Conservation (phyloP, 2,113 vertebrate genomes). For the Pterocles orientalis region DNA sequence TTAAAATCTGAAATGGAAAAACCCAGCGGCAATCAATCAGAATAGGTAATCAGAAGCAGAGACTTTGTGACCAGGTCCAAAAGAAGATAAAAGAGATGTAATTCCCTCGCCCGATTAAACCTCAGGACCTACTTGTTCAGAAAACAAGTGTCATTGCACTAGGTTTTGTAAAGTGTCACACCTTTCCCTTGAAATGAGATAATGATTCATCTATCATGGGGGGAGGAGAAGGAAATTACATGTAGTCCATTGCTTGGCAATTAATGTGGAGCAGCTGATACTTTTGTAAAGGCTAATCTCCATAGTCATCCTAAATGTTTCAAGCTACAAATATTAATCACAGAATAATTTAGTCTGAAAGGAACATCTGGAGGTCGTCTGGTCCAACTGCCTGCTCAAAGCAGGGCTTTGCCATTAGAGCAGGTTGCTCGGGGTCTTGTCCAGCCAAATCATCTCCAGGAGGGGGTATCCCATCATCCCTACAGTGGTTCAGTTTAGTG, state of each 20-base stretch:
- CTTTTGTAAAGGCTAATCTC: slow-evolving; percentile 6
- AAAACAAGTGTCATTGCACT: neutral
- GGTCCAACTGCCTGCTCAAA: neutral
- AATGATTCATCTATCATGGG: neutral
- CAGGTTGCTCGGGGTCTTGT: neutral
- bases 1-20: slow-evolving; percentile 19
- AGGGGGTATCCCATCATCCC: neutral
- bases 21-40: neutral
- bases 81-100: neutral
- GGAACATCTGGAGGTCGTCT: neutral
- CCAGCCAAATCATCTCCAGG: neutral
- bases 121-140: neutral
- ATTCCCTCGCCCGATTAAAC: neutral
- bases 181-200: neutral
- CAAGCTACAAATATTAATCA: neutral
- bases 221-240: neutral
- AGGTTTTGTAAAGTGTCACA: neutral
- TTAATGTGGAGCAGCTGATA: neutral
- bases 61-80: neutral
- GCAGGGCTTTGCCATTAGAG: neutral
- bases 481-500: neutral
- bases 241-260: neutral
- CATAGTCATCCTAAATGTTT: neutral
- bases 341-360: neutral
- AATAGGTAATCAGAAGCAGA: neutral